These are phyloP conservation scores for Rhabdomys pumilio DNA, from an alignment of 2,797 vertebrate species.

Conservation along the genomic window DNA sequence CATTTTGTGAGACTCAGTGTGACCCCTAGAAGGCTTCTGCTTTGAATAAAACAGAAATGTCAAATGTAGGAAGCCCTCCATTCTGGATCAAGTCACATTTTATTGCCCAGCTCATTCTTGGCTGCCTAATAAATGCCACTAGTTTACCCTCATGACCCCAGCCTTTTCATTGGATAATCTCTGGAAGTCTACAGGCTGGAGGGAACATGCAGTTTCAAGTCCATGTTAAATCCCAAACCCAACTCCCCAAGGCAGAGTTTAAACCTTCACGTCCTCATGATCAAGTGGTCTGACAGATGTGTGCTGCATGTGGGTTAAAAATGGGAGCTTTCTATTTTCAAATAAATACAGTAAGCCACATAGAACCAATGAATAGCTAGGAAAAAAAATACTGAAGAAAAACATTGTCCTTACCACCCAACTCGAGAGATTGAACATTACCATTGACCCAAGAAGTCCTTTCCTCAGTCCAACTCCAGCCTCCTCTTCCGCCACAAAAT, in stretches of 20 bases:
- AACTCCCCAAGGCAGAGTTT: not conserved
- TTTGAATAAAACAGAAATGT: slow-evolving; percentile 74
- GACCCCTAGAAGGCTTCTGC: slow-evolving; percentile 57
- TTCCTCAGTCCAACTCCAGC: not conserved
- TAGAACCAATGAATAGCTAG: not conserved
- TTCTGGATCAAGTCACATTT: slow-evolving; percentile 40
- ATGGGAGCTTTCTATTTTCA: slow-evolving; percentile 47
- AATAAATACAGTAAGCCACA: not conserved
- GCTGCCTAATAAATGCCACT: slow-evolving; percentile 44
- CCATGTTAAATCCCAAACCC: not conserved
- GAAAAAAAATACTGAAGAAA: slow-evolving; percentile 31
- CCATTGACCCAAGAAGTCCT: not conserved
- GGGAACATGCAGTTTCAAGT: not conserved
- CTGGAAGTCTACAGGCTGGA: slow-evolving; percentile 34
- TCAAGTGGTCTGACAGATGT: not conserved
- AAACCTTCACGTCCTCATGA: not conserved
- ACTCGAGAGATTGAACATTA: not conserved
- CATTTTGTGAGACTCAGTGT: slow-evolving; percentile 64
- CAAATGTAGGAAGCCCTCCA: slow-evolving; percentile 49
- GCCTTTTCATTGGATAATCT: slow-evolving; percentile 21
- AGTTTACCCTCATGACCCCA: slow-evolving; percentile 36
- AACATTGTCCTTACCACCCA: not conserved
- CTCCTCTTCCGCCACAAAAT: not conserved
- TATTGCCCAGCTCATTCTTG: slow-evolving; percentile 65
- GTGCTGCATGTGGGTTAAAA: not conserved